Percentiles rank a stretch among this genome's conserved stretches.
These are phyloP conservation scores for zebrafish (Danio rerio) DNA, from an alignment of 2,113 vertebrate species.

Conservation along the genomic window GRCz12tu NC_133188.1:46476001-46476500, in stretches of 20 bases:
- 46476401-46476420: background rate
- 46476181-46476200: constrained; percentile 56
- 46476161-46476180: background rate
- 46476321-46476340: background rate
- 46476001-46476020: background rate
- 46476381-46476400: background rate
- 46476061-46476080: background rate
- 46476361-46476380: background rate
- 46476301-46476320: background rate
- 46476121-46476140: background rate
- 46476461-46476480: too few relatives aligned
- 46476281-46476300: constrained; percentile 24
- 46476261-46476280: constrained; percentile 3
- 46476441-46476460: too few relatives aligned
- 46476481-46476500: too few relatives aligned
- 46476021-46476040: background rate
- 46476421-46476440: background rate
- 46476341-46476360: constrained; percentile 9
- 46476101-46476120: background rate
- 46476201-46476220: constrained; percentile 1
- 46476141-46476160: background rate
- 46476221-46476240: constrained; percentile 4
- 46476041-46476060: constrained; percentile 3
- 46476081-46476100: background rate
- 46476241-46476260: constrained; percentile 36